Evolutionary conservation across 2,113 vertebrate species (phyloP), one percentile per base, ranked within the genome.

Genomic region (Ceyx cyanopectus): DNA sequence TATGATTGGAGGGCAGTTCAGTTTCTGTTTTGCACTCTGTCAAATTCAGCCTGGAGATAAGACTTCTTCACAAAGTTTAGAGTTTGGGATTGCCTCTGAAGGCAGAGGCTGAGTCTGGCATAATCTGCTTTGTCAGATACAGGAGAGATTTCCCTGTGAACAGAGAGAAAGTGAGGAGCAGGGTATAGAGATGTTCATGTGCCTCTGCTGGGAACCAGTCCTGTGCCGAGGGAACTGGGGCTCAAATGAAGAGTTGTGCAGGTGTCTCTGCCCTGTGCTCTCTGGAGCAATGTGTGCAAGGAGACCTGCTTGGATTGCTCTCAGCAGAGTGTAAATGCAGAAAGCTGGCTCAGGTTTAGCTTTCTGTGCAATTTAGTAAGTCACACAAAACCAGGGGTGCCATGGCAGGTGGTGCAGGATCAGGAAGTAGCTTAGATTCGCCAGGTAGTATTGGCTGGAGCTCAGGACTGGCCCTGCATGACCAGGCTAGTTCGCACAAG

Each of bases 11-110:
- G 87, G 26, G 14, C 37, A 69, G 56, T 63, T 80, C 67, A 32
- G 67, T 95, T 92, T 87, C 92, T 91, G 30, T 84, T 82, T 90
- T 65, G 18, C 34, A 16, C 26, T 80, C 91, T 54, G 94, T 82
- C 84, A 67, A 3, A 67, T 87, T 91, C 10, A 23, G 46, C 41
- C 32, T 1, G 0, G 32, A 69, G 67, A 40, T 23, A 48, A 85
- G 63, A 22, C 46, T 68, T 45, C 48, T 48, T 78, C 43, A 26
- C 0, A 0, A 14, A 70, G n/a, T 66, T 66, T 50, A 41, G 74
- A 27, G 21, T 54, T 66, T 51, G 43, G 43, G 66, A 22, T 73
- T 76, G 37, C 20, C 22, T 73, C n/a, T 37, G 80, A 61, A 70
- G 14, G 18, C 60, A 40, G 51, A 41, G 48, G 13, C 45, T 69